Conservation (phyloP, 1,140 invertebrate species). For the Antheraea mylitta region DNA sequence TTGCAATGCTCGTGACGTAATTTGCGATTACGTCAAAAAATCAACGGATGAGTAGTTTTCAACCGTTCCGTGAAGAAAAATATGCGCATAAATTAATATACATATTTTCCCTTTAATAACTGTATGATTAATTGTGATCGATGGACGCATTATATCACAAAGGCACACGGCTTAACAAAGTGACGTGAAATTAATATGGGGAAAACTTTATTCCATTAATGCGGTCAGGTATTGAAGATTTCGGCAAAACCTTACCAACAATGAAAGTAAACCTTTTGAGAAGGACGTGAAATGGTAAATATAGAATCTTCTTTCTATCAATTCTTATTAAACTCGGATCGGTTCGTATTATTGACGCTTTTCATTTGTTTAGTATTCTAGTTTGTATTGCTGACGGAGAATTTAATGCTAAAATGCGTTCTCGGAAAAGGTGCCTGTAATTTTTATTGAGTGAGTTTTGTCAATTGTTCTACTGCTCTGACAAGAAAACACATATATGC, state of each 20-base stretch:
- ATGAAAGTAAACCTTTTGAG: neutral
- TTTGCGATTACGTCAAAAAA: slow-evolving; percentile 53
- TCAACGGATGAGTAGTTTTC: slow-evolving; percentile 60
- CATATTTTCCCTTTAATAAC: slow-evolving; percentile 63
- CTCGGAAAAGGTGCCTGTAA: no score
- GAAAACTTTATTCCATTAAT: slow-evolving; percentile 1
- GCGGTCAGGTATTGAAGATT: neutral
- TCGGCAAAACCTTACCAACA: neutral
- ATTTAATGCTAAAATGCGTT: no score
- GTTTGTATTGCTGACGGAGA: no score
- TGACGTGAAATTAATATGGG: slow-evolving; percentile 6
- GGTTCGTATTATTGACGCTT: no score
- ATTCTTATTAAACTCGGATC: no score
- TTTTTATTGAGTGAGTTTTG: no score
- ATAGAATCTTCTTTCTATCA: no score
- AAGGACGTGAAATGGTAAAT: neutral
- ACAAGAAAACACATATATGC: no score
- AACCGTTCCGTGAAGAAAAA: slow-evolving; percentile 53
- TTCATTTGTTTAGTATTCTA: no score
- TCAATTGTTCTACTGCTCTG: no score
- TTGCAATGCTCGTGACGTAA: slow-evolving; percentile 27
- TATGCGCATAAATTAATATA: slow-evolving; percentile 65
- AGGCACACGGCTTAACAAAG: slow-evolving; percentile 16
- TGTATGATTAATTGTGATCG: slow-evolving; percentile 49
- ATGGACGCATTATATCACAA: slow-evolving; percentile 36